These are phyloP conservation scores for Spinus pinus DNA, from an alignment of 2,797 vertebrate genomes.

Conservation along the genomic window DNA sequence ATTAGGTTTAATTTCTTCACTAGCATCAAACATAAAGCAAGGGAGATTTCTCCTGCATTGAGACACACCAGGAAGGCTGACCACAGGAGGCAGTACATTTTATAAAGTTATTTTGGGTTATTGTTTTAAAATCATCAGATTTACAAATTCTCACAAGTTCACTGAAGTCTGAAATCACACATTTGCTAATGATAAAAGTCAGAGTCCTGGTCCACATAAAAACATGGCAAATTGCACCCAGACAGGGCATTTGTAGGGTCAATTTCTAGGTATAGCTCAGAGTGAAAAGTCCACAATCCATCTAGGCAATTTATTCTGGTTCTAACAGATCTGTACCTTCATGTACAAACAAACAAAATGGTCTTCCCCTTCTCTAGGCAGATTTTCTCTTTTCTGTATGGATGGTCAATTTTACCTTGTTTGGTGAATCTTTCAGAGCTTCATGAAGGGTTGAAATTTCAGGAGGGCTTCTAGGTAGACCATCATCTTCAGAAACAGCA, in stretches of 20 bases:
- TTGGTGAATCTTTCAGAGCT: constrained; percentile 53
- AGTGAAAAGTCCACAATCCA: neutral
- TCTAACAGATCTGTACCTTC: neutral
- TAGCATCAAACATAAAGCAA: neutral
- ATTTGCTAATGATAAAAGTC: neutral
- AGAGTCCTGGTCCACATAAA: neutral
- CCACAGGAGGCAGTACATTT: neutral
- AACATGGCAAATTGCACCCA: neutral
- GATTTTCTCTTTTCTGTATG: neutral
- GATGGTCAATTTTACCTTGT: constrained; percentile 45
- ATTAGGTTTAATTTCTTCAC: neutral
- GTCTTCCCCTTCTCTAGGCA: neutral
- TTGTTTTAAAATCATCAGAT: neutral
- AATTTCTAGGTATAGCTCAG: neutral
- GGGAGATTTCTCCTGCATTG: neutral
- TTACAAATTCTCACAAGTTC: neutral
- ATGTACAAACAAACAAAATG: neutral
- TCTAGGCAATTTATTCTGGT: neutral
- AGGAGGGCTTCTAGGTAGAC: constrained; percentile 80
- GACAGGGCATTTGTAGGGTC: neutral
- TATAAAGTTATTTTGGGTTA: neutral
- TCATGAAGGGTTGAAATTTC: constrained; percentile 75
- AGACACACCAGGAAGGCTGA: neutral
- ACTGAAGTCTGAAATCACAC: neutral
- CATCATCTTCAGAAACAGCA: constrained; percentile 80